These are phyloP conservation scores for Drosophila cardini DNA, from an alignment of 1,140 invertebrate genomes.

Conservation along the genomic window DNA sequence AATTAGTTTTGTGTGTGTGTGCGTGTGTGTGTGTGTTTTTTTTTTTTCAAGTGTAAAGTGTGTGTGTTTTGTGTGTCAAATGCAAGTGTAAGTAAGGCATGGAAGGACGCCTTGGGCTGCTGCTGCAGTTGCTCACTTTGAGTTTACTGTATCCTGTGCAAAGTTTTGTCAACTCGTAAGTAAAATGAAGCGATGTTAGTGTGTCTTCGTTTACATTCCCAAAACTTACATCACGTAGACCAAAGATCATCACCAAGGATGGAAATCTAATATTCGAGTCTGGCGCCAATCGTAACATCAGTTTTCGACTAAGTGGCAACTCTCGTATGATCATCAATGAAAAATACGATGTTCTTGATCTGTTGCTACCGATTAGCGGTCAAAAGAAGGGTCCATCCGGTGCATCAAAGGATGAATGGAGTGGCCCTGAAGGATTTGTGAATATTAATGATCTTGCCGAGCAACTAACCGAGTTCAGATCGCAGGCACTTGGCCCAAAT, in stretches of 20 bases:
- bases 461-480: slow-evolving; percentile 43
- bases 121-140: slow-evolving; percentile 30
- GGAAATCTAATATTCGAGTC: slow-evolving; percentile 88
- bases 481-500: slow-evolving; percentile 40
- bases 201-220: background rate
- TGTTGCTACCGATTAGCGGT: slow-evolving; percentile 44
- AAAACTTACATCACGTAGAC: slow-evolving; percentile 80
- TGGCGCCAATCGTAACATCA: slow-evolving; percentile 88
- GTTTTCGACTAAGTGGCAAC: slow-evolving; percentile 86
- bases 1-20: no score
- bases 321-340: slow-evolving; percentile 88
- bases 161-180: slow-evolving; percentile 79
- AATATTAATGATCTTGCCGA: slow-evolving; percentile 52
- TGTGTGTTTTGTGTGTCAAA: slow-evolving; percentile 21
- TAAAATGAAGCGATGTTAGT: background rate
- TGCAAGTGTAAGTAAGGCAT: slow-evolving; percentile 23
- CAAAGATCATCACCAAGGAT: slow-evolving; percentile 87
- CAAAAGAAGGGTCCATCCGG: slow-evolving; percentile 53
- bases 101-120: slow-evolving; percentile 35
- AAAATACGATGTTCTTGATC: slow-evolving; percentile 86
- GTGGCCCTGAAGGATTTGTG: slow-evolving; percentile 21
- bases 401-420: slow-evolving; percentile 59
- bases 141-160: slow-evolving; percentile 28
- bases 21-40: no score
- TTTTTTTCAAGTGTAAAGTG: slow-evolving; percentile 4